Evolutionary conservation across 1,140 invertebrate genomes (phyloP), one percentile per base, ranked within the genome.

Genomic region (Gryllus bimaculatus): DNA sequence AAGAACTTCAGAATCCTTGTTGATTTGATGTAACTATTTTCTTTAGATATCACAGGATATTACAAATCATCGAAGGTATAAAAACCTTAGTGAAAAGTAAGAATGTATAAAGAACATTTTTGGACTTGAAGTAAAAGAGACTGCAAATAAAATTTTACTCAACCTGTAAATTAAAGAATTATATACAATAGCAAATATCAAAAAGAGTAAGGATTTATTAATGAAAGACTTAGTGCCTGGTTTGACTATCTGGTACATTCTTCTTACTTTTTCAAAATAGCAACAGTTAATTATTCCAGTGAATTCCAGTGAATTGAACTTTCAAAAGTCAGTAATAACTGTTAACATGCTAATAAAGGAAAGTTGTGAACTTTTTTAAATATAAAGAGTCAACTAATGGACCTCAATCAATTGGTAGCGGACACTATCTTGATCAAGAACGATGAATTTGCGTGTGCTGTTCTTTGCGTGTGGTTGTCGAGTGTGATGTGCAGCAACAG

Each of bases 341-440:
- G 48, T 78, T 49, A 74, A 78, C 48, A 78, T 20, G 20, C 21
- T 78, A 78, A 78, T 20, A 20, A 21, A 78, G 26, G 47, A 21
- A 49, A 49, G 47, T 73, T 47, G 48, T 12, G 54, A 78, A 26
- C 47, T 78, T 10, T 73, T 20, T 66, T 39, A 39, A 39, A 39
- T 39, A 39, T 39, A 39, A 26, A 78, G 15, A 66, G 26, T 78
- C 47, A 78, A 78, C 78, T 73, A 79, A 79, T 76, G 79, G 79
- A 79, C 79, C 79, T 76, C 79, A 79, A 79, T 76, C 74, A 79
- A 79, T 79, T 79, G 79, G 79, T 79, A 79, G 79, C 49, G 75
- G 79, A 79, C 79, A 54, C 48, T 79, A 76, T 49, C 47, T 12
- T 79, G 39, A 74, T 76, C 26, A 21, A 73, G 26, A 75, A 21